Evolutionary conservation across 2,888 invertebrate genomes (phyloP).

Genomic region (Chrysolina americana): DNA sequence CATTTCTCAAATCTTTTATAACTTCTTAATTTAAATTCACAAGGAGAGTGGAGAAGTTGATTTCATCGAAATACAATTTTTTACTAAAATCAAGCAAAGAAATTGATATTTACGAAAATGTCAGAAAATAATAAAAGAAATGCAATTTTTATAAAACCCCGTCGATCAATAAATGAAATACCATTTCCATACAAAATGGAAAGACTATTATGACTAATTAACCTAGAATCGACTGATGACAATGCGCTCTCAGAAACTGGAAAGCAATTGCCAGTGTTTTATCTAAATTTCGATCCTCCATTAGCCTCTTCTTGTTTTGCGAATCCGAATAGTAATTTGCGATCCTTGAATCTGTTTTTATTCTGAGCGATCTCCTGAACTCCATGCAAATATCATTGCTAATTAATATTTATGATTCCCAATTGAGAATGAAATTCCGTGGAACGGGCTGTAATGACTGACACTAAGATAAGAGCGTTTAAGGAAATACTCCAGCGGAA

Average conservation of each 20-base stretch:
- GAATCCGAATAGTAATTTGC: conserved; percentile 3
- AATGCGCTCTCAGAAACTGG: background rate
- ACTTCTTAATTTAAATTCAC: no score
- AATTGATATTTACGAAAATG: no score
- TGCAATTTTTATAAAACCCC: no score
- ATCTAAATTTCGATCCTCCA: background rate
- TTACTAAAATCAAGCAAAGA: no score
- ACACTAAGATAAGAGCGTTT: conserved; percentile 26
- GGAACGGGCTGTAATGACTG: conserved; percentile 21
- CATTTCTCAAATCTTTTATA: no score
- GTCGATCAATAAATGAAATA: no score
- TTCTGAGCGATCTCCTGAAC: background rate
- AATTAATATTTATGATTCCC: conserved; percentile 36
- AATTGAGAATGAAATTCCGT: conserved; percentile 27
- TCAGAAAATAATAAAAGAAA: no score
- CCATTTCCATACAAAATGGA: no score
- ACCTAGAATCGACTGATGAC: background rate
- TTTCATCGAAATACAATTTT: no score
- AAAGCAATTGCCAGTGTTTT: background rate
- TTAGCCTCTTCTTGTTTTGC: background rate
- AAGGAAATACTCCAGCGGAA: conserved; percentile 11
- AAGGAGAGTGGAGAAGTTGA: no score
- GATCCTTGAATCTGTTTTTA: background rate
- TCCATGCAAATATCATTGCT: conserved; percentile 31
- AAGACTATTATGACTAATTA: background rate